Base-by-base conservation (phyloP, 2,888 invertebrate genomes). In the Perdita meconis region DNA sequence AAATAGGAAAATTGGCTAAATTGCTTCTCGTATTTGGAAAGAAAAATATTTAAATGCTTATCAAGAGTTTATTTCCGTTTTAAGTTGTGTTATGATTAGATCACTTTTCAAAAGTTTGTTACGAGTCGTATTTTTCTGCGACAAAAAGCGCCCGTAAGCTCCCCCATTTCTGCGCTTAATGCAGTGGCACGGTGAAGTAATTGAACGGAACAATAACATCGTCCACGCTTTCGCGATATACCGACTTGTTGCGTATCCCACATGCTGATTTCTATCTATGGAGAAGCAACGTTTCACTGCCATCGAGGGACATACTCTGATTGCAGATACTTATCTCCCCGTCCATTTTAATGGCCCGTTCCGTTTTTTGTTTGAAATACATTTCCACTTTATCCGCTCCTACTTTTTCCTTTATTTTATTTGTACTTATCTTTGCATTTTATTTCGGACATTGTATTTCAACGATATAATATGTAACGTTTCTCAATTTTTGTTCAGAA, bases 241-340 rank as follows among this genome's bases (percentile, higher is more conserved):
- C 40, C 61, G 77, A 80, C 84, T 84, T 84, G 79, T 83, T 83
- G 82, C 75, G 64, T 80, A 71, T 77, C 55, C 67, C 69, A 57
- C 67, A 69, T 63, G 55, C 47, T 22, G 67, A 75, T 81, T 78
- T 67, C 67, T 51, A 50, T 81, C 61, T 42, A 24, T n/a, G 61
- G 61, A 59, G 66, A 57, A 55, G 64, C 26, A 50, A 69, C 40
- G 56, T 61, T 55, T 44, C 16, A 10, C 56, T 22, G 30, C 51
- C 30, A 42, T 26, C 66, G 16, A 30, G 19, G 51, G 40, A 44
- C 42, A 44, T 36, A 30, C 42, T 36, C 44, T 42, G 51, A 76
- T 61, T 24, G 22, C 51, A 16, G 38, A 60, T 56, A 44, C 64
- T 16, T 22, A 51, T 56, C 26, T 63, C 44, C 24, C 50, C 30